Percentiles rank a stretch among this genome's conserved stretches.
Conservation (phyloP, 2,113 vertebrate genomes). For the Mobula birostris region DNA sequence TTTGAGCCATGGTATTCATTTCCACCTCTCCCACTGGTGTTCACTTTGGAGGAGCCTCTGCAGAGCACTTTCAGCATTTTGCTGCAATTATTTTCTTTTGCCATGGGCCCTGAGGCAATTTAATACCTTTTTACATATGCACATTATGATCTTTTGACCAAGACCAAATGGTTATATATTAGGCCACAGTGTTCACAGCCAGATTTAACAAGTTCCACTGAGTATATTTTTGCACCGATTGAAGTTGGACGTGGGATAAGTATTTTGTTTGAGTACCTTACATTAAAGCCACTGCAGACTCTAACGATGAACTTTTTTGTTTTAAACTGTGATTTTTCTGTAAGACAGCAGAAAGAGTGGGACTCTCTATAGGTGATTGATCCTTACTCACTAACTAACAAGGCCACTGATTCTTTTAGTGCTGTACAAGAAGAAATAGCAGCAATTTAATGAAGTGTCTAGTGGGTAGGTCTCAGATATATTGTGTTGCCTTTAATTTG, state of each 20-base stretch:
- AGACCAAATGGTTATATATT: slow-evolving; percentile 79
- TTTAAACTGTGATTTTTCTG: slow-evolving; percentile 56
- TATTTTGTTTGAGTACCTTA: slow-evolving; percentile 76
- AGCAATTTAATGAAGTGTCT: slow-evolving; percentile 97
- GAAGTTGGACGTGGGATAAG: slow-evolving; percentile 68
- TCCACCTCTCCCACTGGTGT: slow-evolving; percentile 64
- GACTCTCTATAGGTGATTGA: slow-evolving; percentile 79
- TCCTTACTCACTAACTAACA: slow-evolving; percentile 90
- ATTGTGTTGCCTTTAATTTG: slow-evolving; percentile 72
- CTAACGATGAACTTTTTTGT: slow-evolving; percentile 60
- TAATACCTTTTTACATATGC: slow-evolving; percentile 99
- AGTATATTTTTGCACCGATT: slow-evolving; percentile 64
- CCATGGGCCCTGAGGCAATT: slow-evolving; percentile 91
- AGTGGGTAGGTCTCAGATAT: slow-evolving; percentile 77
- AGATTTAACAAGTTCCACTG: slow-evolving; percentile 94
- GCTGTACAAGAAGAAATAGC: slow-evolving; percentile 77
- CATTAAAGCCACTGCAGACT: slow-evolving; percentile 69
- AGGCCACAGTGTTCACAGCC: slow-evolving; percentile 71
- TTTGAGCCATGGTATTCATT: slow-evolving; percentile 32
- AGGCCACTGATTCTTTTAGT: slow-evolving; percentile 87
- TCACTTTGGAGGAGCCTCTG: slow-evolving; percentile 67
- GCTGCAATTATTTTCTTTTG: slow-evolving; percentile 95
- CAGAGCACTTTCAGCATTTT: slow-evolving; percentile 88
- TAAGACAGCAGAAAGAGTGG: slow-evolving; percentile 65
- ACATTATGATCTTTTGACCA: slow-evolving; percentile 97